Conservation (phyloP, 2,113 vertebrate genomes). For the Phylloscopus whistleri region DNA sequence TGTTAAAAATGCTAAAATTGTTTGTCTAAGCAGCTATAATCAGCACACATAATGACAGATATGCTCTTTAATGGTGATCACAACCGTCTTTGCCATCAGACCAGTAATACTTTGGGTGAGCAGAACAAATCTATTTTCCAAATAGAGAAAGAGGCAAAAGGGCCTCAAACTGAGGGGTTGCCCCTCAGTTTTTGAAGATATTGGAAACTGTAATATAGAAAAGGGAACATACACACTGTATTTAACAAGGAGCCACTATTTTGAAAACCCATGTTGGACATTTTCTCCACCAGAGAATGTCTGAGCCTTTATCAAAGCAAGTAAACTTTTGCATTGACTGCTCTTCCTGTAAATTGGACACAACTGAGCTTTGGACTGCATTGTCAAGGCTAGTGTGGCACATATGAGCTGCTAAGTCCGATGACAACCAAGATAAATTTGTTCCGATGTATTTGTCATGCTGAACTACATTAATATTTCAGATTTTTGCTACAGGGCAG, state of each 20-base stretch:
- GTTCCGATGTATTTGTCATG: neutral
- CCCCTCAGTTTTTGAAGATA: neutral
- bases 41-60: rapidly evolving
- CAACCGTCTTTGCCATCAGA: neutral
- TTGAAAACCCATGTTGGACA: neutral
- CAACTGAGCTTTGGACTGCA: neutral
- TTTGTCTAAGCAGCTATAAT: neutral
- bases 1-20: neutral
- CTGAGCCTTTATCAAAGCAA: neutral
- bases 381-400: neutral
- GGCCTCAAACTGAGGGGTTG: neutral
- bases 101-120: neutral
- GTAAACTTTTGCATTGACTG: neutral
- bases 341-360: neutral
- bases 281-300: neutral
- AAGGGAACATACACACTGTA: neutral
- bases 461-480: neutral
- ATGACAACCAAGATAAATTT: neutral
- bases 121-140: neutral
- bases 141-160: neutral
- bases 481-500: neutral
- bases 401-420: neutral
- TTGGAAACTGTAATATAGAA: neutral
- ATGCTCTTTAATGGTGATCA: neutral
- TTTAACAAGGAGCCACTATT: neutral